Base-by-base conservation (phyloP, 2,888 invertebrate species). In the Germaria angustata region DNA sequence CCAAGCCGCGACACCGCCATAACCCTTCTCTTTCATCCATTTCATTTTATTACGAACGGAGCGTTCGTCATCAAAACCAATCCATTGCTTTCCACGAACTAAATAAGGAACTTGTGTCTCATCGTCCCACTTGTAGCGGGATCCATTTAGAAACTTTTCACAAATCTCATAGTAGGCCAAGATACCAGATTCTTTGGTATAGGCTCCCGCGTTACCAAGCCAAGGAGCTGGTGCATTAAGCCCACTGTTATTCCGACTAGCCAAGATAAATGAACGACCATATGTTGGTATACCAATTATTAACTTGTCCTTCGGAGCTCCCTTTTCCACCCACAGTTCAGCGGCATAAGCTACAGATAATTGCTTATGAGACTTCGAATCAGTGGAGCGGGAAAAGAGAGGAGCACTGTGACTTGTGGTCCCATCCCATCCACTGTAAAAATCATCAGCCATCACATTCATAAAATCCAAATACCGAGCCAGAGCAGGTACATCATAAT, bases 21-120 rank as follows among this genome's bases (percentile, higher is more conserved):
- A 98, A 6, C 96, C 96, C 77, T 95, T 95, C 41, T 95, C 94
- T 88, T 97, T 97, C 77, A 98, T 93, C 97, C 97, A 98, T 73
- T 94, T 94, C 96, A 97, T 97, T 91, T 98, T 98, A 87, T 95
- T 93, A 71, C 97, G 93, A 85, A 97, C 96, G 8, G 98, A 95
- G 84, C 95, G 90, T 85, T 91, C 91, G 55, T 91, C 91, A 85
- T 91, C 91, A 78, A 91, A 91, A 0, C 91, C 91, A 32, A 91
- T 91, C 91, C 91, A 91, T 85, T 97, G 98, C 88, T 98, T 97
- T 4, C 95, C 97, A n/a, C 95, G 93, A 32, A 97, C 94, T 61
- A 95, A 93, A 89, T 98, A 98, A 0, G 98, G 98, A n/a, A 97
- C 98, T 89, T 97, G 97, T 97, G 98, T 98, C 90, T 98, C 98